phyloP scores from a whole-genome alignment of 2,888 invertebrate species.

The Parochlus steinenii region DNA sequence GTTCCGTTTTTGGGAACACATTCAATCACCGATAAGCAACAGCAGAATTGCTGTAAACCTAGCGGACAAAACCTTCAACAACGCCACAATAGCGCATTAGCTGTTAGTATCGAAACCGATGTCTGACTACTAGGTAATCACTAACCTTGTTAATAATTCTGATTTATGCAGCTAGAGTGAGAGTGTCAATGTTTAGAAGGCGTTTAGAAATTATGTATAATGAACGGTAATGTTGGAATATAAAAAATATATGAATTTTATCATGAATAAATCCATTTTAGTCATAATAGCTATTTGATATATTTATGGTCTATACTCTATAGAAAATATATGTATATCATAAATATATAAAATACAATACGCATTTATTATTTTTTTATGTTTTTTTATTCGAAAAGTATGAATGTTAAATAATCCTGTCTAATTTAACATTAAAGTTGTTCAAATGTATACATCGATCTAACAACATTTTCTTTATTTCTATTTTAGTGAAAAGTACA shows the following conservation, averaged over 20 bases:
- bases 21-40: conserved; percentile 27
- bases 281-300: not conserved
- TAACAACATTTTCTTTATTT: conserved; percentile 4
- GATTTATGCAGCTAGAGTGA: too few species aligned
- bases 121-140: conserved; percentile 89
- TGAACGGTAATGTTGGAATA: not conserved
- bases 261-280: not conserved
- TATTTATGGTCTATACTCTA: too few species aligned
- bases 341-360: not conserved
- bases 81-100: conserved; percentile 67
- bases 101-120: conserved; percentile 85
- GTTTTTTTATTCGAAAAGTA: not conserved
- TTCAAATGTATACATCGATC: not conserved
- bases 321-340: too few species aligned
- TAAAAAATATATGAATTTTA: not conserved
- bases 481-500: conserved; percentile 27
- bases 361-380: not conserved
- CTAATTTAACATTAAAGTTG: not conserved
- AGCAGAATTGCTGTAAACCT: conserved; percentile 25
- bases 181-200: conserved; percentile 5
- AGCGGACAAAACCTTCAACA: conserved; percentile 46
- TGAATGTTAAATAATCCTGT: not conserved
- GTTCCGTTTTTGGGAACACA: conserved; percentile 32
- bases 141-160: conserved; percentile 18
- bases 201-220: not conserved